Base-by-base conservation (phyloP, 1,140 invertebrate species). In the Drosophila teissieri region DNA sequence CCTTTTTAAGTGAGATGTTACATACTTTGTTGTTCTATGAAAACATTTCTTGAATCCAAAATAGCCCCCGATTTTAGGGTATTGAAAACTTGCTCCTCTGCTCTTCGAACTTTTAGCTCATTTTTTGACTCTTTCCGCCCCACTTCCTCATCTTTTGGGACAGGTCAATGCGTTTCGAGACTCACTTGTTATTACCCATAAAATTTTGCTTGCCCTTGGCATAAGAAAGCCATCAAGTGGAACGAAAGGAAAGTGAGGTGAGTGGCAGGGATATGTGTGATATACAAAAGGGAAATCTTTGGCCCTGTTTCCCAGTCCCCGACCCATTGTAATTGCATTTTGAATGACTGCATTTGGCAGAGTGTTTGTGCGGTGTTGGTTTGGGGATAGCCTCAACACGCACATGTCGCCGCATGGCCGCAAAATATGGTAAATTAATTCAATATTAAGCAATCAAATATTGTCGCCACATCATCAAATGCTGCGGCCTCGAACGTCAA, bases 371-470 rank as follows among this genome's bases (percentile, higher is more conserved):
- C 39, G 27, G 19, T n/a, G 17, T n/a, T 75, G 58, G 46, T 34
- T 52, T 44, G 27, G 69, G 53, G 44, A 44, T 51, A 78, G 54
- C 69, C 74, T 45, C 78, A 64, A 31, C 54, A 70, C 78, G 51
- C 74, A 75, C 46, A 56, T 55, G 61, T 51, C 34, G 49, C 46
- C 70, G 45, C 36, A n/a, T 31, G 61, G 54, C 80, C 81, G 51
- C 83, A 86, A 83, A 73, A 58, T 86, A 77, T 88, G 82, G 69
- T 88, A 83, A 88, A 88, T 89, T 88, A 88, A 88, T 88, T 88
- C 79, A 83, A 83, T 88, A 88, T 88, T 88, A 79, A 73, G 83
- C 84, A 88, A 80, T 88, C 83, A 88, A 88, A 89, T 88, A 88
- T 83, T 86, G 83, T 86, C 75, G 58, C 83, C 79, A 89, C 83